Base-by-base conservation (phyloP, 2,113 vertebrate genomes). In the Arvicanthis niloticus region DNA sequence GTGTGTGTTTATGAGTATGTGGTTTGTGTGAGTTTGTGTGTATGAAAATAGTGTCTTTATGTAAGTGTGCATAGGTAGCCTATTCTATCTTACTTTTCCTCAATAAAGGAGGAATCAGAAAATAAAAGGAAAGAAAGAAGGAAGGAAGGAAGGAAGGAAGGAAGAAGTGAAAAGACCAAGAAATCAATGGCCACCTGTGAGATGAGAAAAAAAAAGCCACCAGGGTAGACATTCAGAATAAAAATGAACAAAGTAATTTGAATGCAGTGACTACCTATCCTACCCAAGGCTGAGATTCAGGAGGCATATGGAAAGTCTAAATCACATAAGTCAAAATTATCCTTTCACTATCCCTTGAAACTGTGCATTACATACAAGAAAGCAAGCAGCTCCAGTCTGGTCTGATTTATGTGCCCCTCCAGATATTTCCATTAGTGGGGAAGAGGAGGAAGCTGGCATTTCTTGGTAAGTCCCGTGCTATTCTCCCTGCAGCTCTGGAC, bases 341-440 rank as follows among this genome's bases (percentile, higher is more conserved):
- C 86, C 62, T 88, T 95, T 93, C 85, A 91, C 75, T 67, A 70
- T 93, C 42, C 37, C 89, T 92, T 90, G 58, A 75, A 92, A 56
- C 87, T 65, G 7, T 60, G 53, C 5, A 6, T 91, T 45, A 78
- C 84, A 17, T 77, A 51, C 51, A 90, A 86, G 24, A 48, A 2
- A 22, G 87, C 81, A 84, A 60, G 42, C 53, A 68, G 45, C 88
- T 62, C 81, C 37, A 84, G 65, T 21, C 22, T 85, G 53, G 56
- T 65, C 62, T 95, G 95, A 51, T 85, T 81, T 88, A 91, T 65
- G 29, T 48, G 42, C 26, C 58, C 73, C 70, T 90, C 75, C 29
- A 29, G 51, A 51, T 77, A 82, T 40, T 45, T 90, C 89, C 73
- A 21, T 91, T 90, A 78, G 67, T 2, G 6, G 22, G 81, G 13